These are phyloP conservation scores for Anthophora plumipes DNA, from an alignment of 2,888 invertebrate genomes.

Conservation along the genomic window DNA sequence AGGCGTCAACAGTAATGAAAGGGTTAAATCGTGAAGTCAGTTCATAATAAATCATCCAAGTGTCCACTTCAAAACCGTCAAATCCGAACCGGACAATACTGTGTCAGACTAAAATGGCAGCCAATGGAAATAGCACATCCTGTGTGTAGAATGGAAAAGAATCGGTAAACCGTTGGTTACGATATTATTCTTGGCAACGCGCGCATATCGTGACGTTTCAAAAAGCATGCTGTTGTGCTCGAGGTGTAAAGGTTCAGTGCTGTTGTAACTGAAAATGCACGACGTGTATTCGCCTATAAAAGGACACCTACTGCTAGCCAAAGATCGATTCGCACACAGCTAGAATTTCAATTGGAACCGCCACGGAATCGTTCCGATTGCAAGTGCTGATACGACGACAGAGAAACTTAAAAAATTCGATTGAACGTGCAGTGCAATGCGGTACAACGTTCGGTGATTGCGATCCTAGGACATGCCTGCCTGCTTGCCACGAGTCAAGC, in stretches of 20 bases:
- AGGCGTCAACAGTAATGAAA: too few species aligned
- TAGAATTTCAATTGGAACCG: conserved; percentile 60
- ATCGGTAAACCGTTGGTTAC: background rate
- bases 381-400: conserved; percentile 36
- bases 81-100: too few species aligned
- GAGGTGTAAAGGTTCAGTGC: background rate
- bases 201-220: background rate
- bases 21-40: too few species aligned
- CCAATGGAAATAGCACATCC: too few species aligned
- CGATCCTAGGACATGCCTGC: conserved; percentile 6
- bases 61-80: too few species aligned
- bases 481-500: background rate
- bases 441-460: conserved; percentile 22
- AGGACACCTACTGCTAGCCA: conserved; percentile 44
- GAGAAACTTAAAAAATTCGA: conserved; percentile 44
- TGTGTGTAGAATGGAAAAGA: too few species aligned
- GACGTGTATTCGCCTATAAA: conserved; percentile 52
- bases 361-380: conserved; percentile 29
- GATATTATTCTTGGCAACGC: background rate
- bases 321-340: conserved; percentile 54
- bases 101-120: too few species aligned
- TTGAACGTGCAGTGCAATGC: conserved; percentile 15
- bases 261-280: conserved; percentile 41
- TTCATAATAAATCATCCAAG: too few species aligned
- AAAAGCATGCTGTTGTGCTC: background rate